Evolutionary conservation across 2,113 vertebrate species (phyloP), one percentile per base, ranked within the genome.

Genomic region (Pholis gunnellus): DNA sequence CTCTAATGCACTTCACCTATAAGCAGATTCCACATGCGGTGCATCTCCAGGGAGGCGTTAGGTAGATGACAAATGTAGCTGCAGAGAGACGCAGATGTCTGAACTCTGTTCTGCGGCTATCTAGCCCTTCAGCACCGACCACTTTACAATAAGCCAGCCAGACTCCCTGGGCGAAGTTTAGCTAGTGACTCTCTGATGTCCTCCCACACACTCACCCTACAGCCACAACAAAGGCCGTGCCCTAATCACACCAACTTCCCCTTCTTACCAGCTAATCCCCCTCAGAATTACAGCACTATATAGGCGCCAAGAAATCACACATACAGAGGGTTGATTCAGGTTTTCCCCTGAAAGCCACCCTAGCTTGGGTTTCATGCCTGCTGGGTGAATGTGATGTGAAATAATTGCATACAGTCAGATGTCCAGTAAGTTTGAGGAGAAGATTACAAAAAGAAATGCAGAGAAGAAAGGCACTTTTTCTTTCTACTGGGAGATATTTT

Each of bases 191-290:
- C 52, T 70, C 80, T 89, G 73, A 80, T 76, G 82, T 89, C 84
- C 90, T 89, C 92, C 90, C 86, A 92, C 92, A 77, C 79, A 83
- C 59, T 81, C 77, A 14, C 38, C 75, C 87, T 81, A 18, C 29
- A 82, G 78, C 87, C 91, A 91, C 89, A 93, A 90, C 87, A 91
- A 84, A 92, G 78, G 78, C 31, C 42, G 20, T 46, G 75, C 75
- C 77, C 81, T 52, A 82, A 89, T 82, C 83, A 75, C 78, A 81
- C 72, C 65, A 77, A 91, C 86, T 91, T 91, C 84, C 86, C 71
- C 88, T 75, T 78, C 84, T 59, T 70, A 75, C 66, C n/a, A 54
- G 40, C 57, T 78, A 81, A 82, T 89, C 56, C 75, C 72, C 31
- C 59, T 40, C 72, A 79, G 71, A 85, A 61, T 40, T 48, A n/a